These are phyloP conservation scores for Trogon surrucura DNA, from an alignment of 2,113 vertebrate genomes.

Conservation along the genomic window DNA sequence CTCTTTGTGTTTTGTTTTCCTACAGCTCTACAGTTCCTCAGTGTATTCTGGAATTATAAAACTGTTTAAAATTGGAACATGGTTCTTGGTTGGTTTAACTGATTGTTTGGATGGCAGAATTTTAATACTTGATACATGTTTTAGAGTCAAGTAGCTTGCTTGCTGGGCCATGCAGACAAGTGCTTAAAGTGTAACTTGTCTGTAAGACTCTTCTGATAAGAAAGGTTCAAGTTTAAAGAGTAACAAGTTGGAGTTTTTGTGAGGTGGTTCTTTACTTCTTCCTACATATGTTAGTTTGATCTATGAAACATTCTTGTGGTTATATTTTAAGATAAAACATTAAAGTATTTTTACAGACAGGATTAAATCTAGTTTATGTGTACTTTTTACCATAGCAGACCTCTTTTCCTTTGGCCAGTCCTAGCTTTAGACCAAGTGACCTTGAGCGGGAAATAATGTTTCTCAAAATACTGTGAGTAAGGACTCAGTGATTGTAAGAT, in stretches of 20 bases:
- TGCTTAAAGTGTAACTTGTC: background rate
- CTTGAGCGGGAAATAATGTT: constrained; percentile 19
- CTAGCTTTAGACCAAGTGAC: background rate
- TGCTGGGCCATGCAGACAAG: background rate
- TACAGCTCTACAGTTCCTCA: constrained; percentile 24
- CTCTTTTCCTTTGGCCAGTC: background rate
- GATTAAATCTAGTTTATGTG: background rate
- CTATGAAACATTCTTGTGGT: background rate
- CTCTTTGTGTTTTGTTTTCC: constrained; percentile 34
- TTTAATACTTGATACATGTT: constrained; percentile 32
- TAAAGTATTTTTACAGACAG: background rate
- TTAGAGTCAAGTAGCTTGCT: background rate
- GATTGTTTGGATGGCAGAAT: constrained; percentile 50
- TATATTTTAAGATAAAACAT: background rate
- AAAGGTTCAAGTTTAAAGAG: background rate
- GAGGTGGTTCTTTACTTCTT: background rate
- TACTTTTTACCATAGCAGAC: background rate
- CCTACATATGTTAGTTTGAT: background rate
- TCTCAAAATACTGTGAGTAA: background rate
- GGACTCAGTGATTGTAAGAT: background rate
- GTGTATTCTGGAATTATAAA: constrained; percentile 66
- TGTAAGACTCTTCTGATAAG: background rate
- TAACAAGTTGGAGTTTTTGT: background rate
- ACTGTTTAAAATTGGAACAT: constrained; percentile 54
- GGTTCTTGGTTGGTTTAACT: constrained; percentile 54